A percentile compares a stretch with the other conserved stretches of the same genome.
phyloP scores from a whole-genome alignment of 1,140 invertebrate species.

The Drosophila littoralis region DNA sequence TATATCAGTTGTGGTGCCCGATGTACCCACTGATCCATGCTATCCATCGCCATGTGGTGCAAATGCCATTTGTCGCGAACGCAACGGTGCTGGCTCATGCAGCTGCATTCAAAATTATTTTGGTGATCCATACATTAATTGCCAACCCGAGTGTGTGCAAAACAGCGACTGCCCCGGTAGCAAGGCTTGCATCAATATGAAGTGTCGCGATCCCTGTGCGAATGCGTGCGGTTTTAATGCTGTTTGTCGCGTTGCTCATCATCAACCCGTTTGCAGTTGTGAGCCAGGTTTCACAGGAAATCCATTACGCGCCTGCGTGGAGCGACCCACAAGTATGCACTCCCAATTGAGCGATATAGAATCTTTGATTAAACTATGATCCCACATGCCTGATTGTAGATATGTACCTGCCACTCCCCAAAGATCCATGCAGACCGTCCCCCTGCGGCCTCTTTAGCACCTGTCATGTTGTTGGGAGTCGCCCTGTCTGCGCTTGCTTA shows the following conservation, averaged over 20 bases:
- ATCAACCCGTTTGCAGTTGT: constrained; percentile 92
- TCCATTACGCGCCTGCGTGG: constrained; percentile 89
- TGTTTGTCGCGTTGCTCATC: constrained; percentile 92
- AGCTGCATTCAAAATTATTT: constrained; percentile 91
- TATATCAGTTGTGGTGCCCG: constrained; percentile 77
- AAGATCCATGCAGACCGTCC: constrained; percentile 91
- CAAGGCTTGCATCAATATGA: constrained; percentile 92
- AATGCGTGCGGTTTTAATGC: constrained; percentile 92
- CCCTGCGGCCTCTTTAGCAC: constrained; percentile 93
- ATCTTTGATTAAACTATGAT: constrained; percentile 37
- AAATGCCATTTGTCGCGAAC: constrained; percentile 92
- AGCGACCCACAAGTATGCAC: constrained; percentile 87
- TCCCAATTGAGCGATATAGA: not conserved
- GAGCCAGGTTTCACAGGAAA: constrained; percentile 90
- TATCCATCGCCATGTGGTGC: constrained; percentile 93
- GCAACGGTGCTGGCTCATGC: constrained; percentile 91
- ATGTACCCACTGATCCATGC: constrained; percentile 87
- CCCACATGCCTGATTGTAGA: constrained; percentile 79
- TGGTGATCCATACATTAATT: constrained; percentile 93
- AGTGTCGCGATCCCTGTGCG: constrained; percentile 92
- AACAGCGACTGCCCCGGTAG: constrained; percentile 90
- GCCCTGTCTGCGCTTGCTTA: constrained; percentile 92
- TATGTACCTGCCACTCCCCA: constrained; percentile 85
- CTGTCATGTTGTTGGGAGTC: constrained; percentile 89
- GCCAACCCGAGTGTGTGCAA: constrained; percentile 92